Evolutionary conservation across 2,888 invertebrate species (phyloP), one percentile per base, ranked within the genome.

Genomic region (Onchidella celtica): DNA sequence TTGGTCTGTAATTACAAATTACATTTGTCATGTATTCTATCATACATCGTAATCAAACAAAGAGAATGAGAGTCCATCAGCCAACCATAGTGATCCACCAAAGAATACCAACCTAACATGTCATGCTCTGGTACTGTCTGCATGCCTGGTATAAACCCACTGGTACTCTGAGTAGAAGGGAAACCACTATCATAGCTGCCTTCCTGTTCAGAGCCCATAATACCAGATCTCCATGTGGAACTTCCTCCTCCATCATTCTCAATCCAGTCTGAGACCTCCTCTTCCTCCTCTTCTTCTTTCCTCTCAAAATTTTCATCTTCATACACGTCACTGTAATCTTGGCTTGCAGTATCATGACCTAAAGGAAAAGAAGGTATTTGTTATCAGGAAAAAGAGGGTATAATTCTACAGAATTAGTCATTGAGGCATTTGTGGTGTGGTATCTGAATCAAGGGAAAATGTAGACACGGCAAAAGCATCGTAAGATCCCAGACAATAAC

Each of bases 151-250:
- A 83, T 66, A 36, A 83, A 87, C 24, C 69, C 74, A 29, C 55
- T 57, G 0, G 75, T 84, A 9, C 68, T 36, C 27, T 61, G 61
- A n/a, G 89, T 88, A 1, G 85, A 77, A 0, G 86, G 86, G 17
- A 86, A 77, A 9, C 89, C 90, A 70, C 89, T 90, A 85, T 90
- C 90, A 6, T 57, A 61, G 72, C 88, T 89, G 36, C 85, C 87
- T 34, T 85, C 87, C n/a, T 27, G 0, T 4, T 86, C 84, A 47
- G 82, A 81, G 70, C 11, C 75, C 38, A 27, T n/a, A n/a, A 57
- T 76, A 40, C 70, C 4, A 29, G 73, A 72, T 11, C 55, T 21
- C 59, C 38, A 61, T 29, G 68, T 24, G n/a, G 69, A 68, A 11
- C 47, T 34, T 24, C 27, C 9, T 38, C 70, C 55, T 17, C 32